Conservation (phyloP, 2,888 invertebrate genomes). For the Perizoma flavofasciatum region DNA sequence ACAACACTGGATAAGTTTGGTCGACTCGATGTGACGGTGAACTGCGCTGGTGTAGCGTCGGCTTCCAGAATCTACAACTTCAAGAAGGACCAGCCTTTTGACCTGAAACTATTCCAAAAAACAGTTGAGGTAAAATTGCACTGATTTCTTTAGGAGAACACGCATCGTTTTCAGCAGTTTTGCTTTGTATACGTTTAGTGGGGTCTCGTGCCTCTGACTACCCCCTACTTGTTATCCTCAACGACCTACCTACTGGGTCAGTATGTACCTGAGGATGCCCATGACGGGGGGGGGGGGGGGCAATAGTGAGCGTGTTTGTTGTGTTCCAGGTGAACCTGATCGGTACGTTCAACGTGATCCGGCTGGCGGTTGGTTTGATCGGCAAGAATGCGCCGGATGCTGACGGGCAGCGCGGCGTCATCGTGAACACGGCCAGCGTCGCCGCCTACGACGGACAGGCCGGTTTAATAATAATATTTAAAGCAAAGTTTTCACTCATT, state of each 20-base stretch:
- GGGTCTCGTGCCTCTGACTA: too few species aligned
- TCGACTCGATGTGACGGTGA: constrained; percentile 93
- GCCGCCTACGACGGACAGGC: constrained; percentile 96
- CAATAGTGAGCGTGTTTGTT: too few species aligned
- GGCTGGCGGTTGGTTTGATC: constrained; percentile 92
- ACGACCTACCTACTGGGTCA: too few species aligned
- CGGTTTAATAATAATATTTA: not conserved
- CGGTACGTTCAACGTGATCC: constrained; percentile 97
- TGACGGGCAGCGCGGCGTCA: constrained; percentile 95
- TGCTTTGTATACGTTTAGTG: too few species aligned
- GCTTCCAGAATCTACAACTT: constrained; percentile 96
- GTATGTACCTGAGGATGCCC: too few species aligned
- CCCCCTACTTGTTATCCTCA: too few species aligned
- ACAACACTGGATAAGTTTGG: constrained; percentile 92
- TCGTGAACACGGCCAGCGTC: constrained; percentile 97
- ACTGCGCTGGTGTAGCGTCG: constrained; percentile 97
- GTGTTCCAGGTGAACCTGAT: constrained; percentile 89
- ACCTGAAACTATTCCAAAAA: constrained; percentile 89
- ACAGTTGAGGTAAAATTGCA: constrained; percentile 85
- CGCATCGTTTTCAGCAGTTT: too few species aligned
- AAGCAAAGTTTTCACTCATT: too few species aligned
- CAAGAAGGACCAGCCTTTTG: constrained; percentile 92
- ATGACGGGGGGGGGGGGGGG: too few species aligned
- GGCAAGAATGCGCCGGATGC: constrained; percentile 91
- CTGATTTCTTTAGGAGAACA: not conserved